A percentile compares a stretch with the other conserved stretches of the same genome.
These are phyloP conservation scores for Bombyx mandarina DNA, from an alignment of 1,140 invertebrate genomes.

Conservation along the genomic window DNA sequence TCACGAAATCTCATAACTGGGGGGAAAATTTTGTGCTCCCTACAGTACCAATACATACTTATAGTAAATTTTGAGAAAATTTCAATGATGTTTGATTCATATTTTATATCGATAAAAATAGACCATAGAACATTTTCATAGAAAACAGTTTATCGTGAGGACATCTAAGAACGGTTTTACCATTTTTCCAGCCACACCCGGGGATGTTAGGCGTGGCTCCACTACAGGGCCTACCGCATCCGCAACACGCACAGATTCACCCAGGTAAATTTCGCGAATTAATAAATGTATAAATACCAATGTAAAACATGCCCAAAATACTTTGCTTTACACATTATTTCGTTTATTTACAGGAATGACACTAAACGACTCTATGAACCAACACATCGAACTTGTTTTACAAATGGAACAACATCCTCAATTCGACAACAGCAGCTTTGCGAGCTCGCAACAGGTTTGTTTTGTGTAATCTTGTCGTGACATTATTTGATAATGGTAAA, in stretches of 20 bases:
- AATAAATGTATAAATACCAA: too few species aligned
- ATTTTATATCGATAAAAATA: too few species aligned
- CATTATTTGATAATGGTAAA: slow-evolving; percentile 1
- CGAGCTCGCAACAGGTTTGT: slow-evolving; percentile 62
- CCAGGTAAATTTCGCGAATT: slow-evolving; percentile 40
- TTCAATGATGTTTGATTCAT: too few species aligned
- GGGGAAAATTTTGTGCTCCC: too few species aligned
- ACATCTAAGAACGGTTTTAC: too few species aligned
- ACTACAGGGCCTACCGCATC: slow-evolving; percentile 72
- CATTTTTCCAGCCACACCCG: slow-evolving; percentile 59
- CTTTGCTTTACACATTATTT: slow-evolving; percentile 8
- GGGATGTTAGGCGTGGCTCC: slow-evolving; percentile 65
- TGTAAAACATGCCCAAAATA: too few species aligned
- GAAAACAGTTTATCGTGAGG: too few species aligned
- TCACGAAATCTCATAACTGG: too few species aligned
- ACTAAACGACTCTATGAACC: slow-evolving; percentile 67
- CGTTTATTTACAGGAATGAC: slow-evolving; percentile 60
- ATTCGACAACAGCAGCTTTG: slow-evolving; percentile 68
- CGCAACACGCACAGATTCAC: slow-evolving; percentile 77
- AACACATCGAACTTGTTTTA: slow-evolving; percentile 66
- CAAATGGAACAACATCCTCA: slow-evolving; percentile 72
- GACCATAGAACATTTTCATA: too few species aligned
- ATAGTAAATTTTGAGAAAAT: too few species aligned
- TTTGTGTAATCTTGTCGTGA: slow-evolving; percentile 6
- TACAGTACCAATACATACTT: too few species aligned